Conservation (phyloP, 2,113 vertebrate genomes). For the Leucoraja erinaceus region DNA sequence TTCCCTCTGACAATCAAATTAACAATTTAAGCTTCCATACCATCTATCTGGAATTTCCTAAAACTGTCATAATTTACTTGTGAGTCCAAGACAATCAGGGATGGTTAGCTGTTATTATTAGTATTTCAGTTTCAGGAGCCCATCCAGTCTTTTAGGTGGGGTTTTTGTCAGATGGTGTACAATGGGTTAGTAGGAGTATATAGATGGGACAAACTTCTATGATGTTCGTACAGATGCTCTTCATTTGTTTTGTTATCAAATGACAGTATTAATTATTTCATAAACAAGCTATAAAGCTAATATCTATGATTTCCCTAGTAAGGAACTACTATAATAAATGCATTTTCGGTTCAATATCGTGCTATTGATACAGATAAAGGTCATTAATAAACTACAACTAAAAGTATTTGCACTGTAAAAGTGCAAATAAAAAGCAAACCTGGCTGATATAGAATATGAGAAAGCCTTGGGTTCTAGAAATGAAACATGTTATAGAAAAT, state of each 20-base stretch:
- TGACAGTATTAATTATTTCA: not conserved
- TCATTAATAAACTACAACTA: conserved; percentile 21
- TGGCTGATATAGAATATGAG: conserved; percentile 6
- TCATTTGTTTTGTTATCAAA: not conserved
- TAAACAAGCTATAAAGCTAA: not conserved
- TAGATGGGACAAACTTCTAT: not conserved
- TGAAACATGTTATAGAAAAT: not conserved
- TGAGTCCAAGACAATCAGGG: not conserved
- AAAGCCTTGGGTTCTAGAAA: not conserved
- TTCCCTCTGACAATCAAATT: not conserved
- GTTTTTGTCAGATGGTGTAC: not conserved
- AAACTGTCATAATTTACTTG: not conserved
- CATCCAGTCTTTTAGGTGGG: not conserved
- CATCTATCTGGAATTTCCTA: not conserved
- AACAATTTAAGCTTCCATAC: not conserved
- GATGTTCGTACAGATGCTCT: not conserved
- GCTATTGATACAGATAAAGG: not conserved
- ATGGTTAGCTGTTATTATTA: not conserved
- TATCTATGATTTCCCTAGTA: not conserved
- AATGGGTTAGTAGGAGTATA: not conserved
- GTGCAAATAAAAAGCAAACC: not conserved
- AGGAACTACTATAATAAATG: not conserved
- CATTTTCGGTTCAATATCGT: not conserved
- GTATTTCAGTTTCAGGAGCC: not conserved
- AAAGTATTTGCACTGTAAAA: not conserved